Evolutionary conservation across 2,888 invertebrate genomes (phyloP).

Genomic region (Napeogenes sylphis): DNA sequence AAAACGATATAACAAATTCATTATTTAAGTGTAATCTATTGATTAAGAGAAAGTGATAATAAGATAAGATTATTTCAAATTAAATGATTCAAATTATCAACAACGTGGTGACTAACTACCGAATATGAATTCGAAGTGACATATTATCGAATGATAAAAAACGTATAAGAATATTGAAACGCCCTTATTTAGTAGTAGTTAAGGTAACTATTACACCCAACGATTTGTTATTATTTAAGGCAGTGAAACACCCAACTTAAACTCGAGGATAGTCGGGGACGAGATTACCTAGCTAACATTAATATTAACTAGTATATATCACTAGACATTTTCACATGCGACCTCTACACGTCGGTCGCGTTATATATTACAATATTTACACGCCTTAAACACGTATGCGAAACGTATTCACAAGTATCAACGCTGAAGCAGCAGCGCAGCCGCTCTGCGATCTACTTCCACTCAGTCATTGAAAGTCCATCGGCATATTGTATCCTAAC

Average conservation of each 20-base stretch:
- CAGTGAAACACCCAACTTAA: slow-evolving; percentile 78
- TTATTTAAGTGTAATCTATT: slow-evolving; percentile 20
- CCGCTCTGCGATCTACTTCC: slow-evolving; percentile 54
- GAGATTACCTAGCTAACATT: slow-evolving; percentile 77
- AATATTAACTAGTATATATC: slow-evolving; percentile 69
- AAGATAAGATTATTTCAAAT: slow-evolving; percentile 13
- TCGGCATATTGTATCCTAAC: slow-evolving; percentile 70
- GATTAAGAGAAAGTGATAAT: slow-evolving; percentile 24
- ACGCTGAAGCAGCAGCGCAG: slow-evolving; percentile 57
- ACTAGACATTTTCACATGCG: slow-evolving; percentile 74
- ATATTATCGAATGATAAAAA: slow-evolving; percentile 46
- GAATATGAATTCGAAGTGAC: slow-evolving; percentile 33
- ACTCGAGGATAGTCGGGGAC: slow-evolving; percentile 76
- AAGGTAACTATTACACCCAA: slow-evolving; percentile 69
- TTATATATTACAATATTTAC: slow-evolving; percentile 76
- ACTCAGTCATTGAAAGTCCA: slow-evolving; percentile 75
- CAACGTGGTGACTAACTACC: slow-evolving; percentile 16
- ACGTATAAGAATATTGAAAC: slow-evolving; percentile 46
- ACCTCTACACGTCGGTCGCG: slow-evolving; percentile 70
- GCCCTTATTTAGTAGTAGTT: slow-evolving; percentile 71
- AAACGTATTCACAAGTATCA: slow-evolving; percentile 50
- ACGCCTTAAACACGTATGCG: slow-evolving; percentile 67
- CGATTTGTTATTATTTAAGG: slow-evolving; percentile 68
- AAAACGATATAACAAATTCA: slow-evolving; percentile 27
- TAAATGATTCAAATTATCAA: slow-evolving; percentile 16